Conservation (phyloP, 1,140 invertebrate genomes). For the Papilio polyxenes region DNA sequence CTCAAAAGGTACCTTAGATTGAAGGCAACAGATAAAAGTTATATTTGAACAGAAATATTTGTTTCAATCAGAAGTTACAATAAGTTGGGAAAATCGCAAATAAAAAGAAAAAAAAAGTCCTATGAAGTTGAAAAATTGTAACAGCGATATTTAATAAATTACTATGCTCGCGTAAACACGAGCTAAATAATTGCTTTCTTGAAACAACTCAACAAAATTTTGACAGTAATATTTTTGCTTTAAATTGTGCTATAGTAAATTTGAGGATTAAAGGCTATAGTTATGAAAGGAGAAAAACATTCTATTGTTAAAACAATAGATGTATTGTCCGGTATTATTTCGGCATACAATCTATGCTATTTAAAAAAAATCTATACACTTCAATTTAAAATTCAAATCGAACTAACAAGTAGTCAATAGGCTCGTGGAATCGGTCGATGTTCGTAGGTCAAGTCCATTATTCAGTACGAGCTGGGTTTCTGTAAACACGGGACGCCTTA, state of each 20-base stretch:
- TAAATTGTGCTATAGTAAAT: too few relatives aligned
- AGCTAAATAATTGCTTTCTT: too few relatives aligned
- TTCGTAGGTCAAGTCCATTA: constrained; percentile 69
- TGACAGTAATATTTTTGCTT: too few relatives aligned
- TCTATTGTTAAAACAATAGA: background rate
- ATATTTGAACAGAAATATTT: too few relatives aligned
- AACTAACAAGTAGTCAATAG: constrained; percentile 24
- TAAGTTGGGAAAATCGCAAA: too few relatives aligned
- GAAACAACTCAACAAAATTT: too few relatives aligned
- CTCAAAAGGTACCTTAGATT: background rate
- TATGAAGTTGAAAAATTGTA: too few relatives aligned
- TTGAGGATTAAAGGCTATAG: too few relatives aligned
- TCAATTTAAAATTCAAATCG: constrained; percentile 7
- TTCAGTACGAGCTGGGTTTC: constrained; percentile 51
- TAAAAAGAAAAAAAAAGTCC: too few relatives aligned
- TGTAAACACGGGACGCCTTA: constrained; percentile 60
- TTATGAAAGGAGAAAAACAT: background rate
- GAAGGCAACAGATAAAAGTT: background rate
- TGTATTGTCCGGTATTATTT: background rate
- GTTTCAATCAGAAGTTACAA: background rate
- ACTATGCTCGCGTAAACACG: too few relatives aligned
- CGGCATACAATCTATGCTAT: background rate
- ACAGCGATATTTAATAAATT: too few relatives aligned
- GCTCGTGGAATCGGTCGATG: constrained; percentile 34
- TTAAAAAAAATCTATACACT: background rate